These are phyloP conservation scores for Nothocercus julius DNA, from an alignment of 2,113 vertebrate genomes.

Conservation along the genomic window DNA sequence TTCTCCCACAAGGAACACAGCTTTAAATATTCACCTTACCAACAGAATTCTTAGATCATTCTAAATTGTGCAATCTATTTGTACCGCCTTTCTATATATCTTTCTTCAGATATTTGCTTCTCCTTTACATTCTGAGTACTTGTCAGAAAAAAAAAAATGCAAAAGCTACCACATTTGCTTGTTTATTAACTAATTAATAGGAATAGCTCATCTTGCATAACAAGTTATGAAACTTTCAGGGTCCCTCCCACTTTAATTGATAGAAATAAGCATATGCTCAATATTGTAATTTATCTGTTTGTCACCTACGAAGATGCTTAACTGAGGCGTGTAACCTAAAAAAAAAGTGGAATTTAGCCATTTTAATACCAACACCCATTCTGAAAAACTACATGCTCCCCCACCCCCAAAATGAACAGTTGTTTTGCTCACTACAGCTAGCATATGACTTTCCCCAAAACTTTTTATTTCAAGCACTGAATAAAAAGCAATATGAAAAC, in stretches of 20 bases:
- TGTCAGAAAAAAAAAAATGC: background rate
- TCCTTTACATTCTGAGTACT: background rate
- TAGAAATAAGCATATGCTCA: background rate
- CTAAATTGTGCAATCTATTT: background rate
- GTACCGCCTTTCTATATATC: background rate
- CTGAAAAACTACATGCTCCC: background rate
- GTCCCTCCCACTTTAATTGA: background rate
- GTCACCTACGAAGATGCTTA: background rate
- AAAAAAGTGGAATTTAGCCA: background rate
- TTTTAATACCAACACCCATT: background rate
- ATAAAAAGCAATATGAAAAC: background rate
- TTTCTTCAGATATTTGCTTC: background rate
- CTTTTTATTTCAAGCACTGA: background rate
- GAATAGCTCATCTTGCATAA: background rate
- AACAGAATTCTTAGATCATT: background rate
- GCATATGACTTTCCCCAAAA: background rate
- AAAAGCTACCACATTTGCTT: background rate
- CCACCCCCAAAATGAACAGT: background rate
- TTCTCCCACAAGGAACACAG: background rate
- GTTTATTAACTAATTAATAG: background rate
- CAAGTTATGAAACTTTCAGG: background rate
- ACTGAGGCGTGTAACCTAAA: background rate
- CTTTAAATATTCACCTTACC: background rate
- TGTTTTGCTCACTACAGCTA: background rate
- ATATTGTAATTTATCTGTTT: background rate